Evolutionary conservation across 2,888 invertebrate species (phyloP).

Genomic region (Andrena fulva): DNA sequence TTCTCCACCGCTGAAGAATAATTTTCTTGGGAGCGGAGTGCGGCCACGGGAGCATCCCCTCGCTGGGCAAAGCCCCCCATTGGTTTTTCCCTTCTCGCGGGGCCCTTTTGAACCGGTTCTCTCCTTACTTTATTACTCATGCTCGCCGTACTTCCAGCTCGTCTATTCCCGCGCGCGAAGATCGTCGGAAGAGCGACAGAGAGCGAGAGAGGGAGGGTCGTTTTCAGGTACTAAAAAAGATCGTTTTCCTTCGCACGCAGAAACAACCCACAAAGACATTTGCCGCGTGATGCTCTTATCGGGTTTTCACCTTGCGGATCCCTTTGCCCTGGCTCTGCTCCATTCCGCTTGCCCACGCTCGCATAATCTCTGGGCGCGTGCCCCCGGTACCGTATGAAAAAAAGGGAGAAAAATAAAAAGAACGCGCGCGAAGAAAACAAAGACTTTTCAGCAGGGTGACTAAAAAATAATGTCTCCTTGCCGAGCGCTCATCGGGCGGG

Average conservation of each 20-base stretch:
- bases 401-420: conserved; percentile 19
- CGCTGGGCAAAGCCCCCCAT: conserved; percentile 49
- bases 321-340: conserved; percentile 49
- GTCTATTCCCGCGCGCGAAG: conserved; percentile 41
- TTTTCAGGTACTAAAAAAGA: conserved; percentile 63
- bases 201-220: conserved; percentile 34
- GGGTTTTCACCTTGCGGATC: conserved; percentile 62
- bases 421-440: conserved; percentile 44
- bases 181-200: conserved; percentile 16
- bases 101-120: conserved; percentile 51
- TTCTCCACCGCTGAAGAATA: conserved; percentile 46
- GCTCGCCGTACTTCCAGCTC: conserved; percentile 47
- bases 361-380: conserved; percentile 42
- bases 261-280: conserved; percentile 57
- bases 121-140: conserved; percentile 59
- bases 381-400: conserved; percentile 25
- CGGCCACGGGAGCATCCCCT: conserved; percentile 40
- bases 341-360: conserved; percentile 59
- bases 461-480: conserved; percentile 56
- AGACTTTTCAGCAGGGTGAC: conserved; percentile 60
- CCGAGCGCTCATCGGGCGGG: not conserved
- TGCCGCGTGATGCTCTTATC: conserved; percentile 53
- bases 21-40: conserved; percentile 44
- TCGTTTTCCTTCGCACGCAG: conserved; percentile 61
- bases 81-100: conserved; percentile 43